Evolutionary conservation across 1,140 invertebrate species (phyloP), one percentile per base, ranked within the genome.

Genomic region (Lineus longissimus): DNA sequence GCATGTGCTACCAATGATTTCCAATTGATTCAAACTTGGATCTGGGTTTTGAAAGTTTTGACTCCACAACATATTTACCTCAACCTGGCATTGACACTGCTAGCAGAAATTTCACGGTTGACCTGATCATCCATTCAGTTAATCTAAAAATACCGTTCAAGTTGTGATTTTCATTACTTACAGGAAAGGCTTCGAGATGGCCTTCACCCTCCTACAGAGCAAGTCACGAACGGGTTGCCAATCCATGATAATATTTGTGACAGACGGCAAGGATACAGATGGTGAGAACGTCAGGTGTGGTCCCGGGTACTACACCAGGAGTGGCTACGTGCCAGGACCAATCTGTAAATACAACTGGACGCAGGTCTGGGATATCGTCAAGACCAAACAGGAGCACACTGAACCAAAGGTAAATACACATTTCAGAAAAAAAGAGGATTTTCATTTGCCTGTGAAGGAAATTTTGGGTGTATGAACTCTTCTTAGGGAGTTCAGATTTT

Each of bases 341-440:
- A 76, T 83, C 15, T 83, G 82, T 71, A 82, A 77, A 63, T 82
- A 83, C 62, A 83, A 83, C 69, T 83, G 79, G 76, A 82, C 81
- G 15, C 78, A 81, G 63, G 78, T 81, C 0, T 82, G 79, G 76
- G 67, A 74, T 55, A 63, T 78, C 0, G 74, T 72, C 31, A 72
- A 80, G 47, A 64, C 71, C 33, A 74, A 75, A 63, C 77, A 79
- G 54, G 68, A 66, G 36, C 64, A 74, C 45, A 62, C 73, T 2
- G 58, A 63, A 25, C 77, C 78, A 30, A 65, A 69, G 59, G 77
- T 79, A 66, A 66, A 61, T 36, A 15, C 33, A 36, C 15, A 36
- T 36, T 36, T n/a, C n/a, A n/a, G n/a, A n/a, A n/a, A n/a, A n/a
- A n/a, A n/a, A n/a, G n/a, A n/a, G n/a, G n/a, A n/a, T n/a, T n/a